Evolutionary conservation across 1,140 invertebrate species (phyloP), one percentile per base, ranked within the genome.

Genomic region (Ericerus pela): DNA sequence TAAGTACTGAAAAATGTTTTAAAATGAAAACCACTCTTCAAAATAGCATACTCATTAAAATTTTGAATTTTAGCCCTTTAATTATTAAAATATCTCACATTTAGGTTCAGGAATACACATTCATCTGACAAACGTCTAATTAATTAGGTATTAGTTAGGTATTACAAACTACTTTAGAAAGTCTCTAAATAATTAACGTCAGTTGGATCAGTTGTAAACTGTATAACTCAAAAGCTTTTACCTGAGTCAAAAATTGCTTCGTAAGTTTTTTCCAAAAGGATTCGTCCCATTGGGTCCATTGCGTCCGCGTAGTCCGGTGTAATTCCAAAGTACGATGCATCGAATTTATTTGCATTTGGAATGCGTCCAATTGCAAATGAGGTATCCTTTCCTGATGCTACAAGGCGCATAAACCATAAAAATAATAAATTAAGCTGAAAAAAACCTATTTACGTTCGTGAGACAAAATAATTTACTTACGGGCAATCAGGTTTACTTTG

Each of bases 191-290:
- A n/a, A n/a, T n/a, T n/a, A n/a, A n/a, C n/a, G n/a, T n/a, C n/a
- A n/a, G n/a, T n/a, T n/a, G n/a, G n/a, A n/a, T n/a, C n/a, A n/a
- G n/a, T n/a, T n/a, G n/a, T n/a, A n/a, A n/a, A n/a, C n/a, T n/a
- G n/a, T n/a, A n/a, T n/a, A n/a, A n/a, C n/a, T n/a, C n/a, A n/a
- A n/a, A n/a, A n/a, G n/a, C n/a, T n/a, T 27, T 62, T 63, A 60
- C 91, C 91, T 43, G 94, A 85, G 75, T 98, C 95, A 57, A 96
- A 74, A 54, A 97, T 85, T 0, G 90, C 84, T 74, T 98, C 95
- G 69, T 96, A 81, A 1, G 92, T 88, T n/a, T 84, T 67, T 72
- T 98, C 95, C 2, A 98, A 75, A 20, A 97, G 70, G 62, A 96
- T 74, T 58, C 94, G 74, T 33, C 96, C 72, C 69, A 96, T 88